Conservation (phyloP, 2,797 vertebrate species). For the Epinephelus coioides region DNA sequence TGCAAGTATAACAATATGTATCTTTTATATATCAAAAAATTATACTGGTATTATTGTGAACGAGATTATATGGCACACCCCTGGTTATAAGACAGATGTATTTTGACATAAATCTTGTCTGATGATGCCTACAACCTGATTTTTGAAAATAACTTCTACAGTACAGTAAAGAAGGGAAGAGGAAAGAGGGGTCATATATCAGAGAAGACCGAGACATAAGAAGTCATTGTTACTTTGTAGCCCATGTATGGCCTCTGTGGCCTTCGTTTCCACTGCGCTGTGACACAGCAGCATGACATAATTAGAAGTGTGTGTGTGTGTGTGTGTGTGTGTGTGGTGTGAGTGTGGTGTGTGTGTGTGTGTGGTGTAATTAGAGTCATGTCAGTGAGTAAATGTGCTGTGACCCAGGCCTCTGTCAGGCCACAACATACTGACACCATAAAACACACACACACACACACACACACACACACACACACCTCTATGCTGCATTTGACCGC, state of each 20-base stretch:
- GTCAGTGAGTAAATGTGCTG: conserved; percentile 66
- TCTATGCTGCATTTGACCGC: conserved; percentile 39
- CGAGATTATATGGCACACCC: no score
- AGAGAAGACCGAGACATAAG: conserved; percentile 15
- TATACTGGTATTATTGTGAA: no score
- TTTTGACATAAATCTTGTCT: neutral
- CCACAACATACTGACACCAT: conserved; percentile 31
- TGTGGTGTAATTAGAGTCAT: conserved; percentile 61
- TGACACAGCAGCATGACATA: conserved; percentile 48
- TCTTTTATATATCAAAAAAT: no score
- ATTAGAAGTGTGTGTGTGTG: conserved; percentile 22
- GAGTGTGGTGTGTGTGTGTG: neutral
- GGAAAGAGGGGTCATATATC: conserved; percentile 6
- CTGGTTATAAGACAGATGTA: neutral
- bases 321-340: conserved; percentile 7
- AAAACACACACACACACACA: conserved; percentile 25
- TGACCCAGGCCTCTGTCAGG: conserved; percentile 58
- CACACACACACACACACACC: conserved; percentile 13
- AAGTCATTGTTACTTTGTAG: conserved; percentile 33
- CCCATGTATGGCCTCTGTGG: conserved; percentile 26
- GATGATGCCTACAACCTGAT: no score
- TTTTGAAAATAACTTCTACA: no score
- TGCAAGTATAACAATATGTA: no score
- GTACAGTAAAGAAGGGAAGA: neutral
- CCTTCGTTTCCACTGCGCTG: conserved; percentile 28